Evolutionary conservation across 2,113 vertebrate genomes (phyloP), one percentile per base, ranked within the genome.

Genomic region (Setophaga coronata): DNA sequence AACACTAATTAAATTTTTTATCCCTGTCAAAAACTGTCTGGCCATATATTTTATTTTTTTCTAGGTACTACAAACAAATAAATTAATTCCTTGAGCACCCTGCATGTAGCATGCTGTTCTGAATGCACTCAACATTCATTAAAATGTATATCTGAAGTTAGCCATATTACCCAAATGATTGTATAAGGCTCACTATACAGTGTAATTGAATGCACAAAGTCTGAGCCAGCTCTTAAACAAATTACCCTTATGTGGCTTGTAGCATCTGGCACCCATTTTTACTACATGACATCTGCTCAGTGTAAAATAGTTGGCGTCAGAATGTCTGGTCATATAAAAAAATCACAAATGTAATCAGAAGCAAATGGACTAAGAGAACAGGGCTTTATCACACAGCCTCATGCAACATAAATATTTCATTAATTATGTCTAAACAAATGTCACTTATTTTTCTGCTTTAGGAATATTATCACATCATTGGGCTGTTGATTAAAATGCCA

Each of bases 251-350:
- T 97, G 98, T 97, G 97, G 97, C 95, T 97, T 96, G 94, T 96
- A 97, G 98, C 97, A 98, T 98, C 98, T 99, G 98, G 98, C 97
- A 98, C 97, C 97, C 97, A 98, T 97, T 97, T 98, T 98, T 98
- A 98, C 97, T 98, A 97, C 97, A 98, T 97, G 98, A 98, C 98
- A 98, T 98, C 98, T 98, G 98, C 98, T 98, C 96, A 97, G 97
- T 98, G 98, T 98, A 98, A 98, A 98, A 98, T 96, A 98, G 95
- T 97, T 97, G 98, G 98, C 98, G 98, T 98, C 98, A 98, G 97
- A 97, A 97, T 98, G 98, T 98, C 98, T 98, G 98, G 98, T 98
- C 97, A 98, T 97, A 98, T 98, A 97, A 97, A 97, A 98, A 98
- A 97, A 98, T 98, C 98, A 98, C 97, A 98, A 98, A 98, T 98